Base-by-base conservation (phyloP, 2,113 vertebrate genomes). In the Myotis davidii region DNA sequence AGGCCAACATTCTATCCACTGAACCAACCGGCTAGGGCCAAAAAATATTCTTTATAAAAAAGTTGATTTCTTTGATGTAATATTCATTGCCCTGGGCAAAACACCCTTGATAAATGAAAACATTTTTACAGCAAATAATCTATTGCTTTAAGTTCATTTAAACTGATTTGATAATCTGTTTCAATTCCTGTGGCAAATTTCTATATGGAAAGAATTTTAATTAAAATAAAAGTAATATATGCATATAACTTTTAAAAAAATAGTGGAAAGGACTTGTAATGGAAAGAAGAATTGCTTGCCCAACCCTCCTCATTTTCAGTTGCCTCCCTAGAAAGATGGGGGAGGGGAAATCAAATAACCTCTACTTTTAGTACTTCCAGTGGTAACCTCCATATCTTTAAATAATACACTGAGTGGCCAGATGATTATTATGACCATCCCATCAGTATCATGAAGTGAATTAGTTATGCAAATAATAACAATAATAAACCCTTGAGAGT, bases 51-150 rank as follows among this genome's bases (percentile, higher is more conserved):
- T 94, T 94, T 96, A 94, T 96, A 74, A 91, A 93, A 74, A 86
- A 95, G 79, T 91, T 90, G 92, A 95, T 94, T 93, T 97, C 95
- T 96, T 95, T 96, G 87, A 96, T 95, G 95, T 85, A 85, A 90
- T 67, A 91, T 94, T 97, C 79, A 94, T 85, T 96, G 84, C 96
- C 96, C 90, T 95, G 87, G 85, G 84, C 93, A 92, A 97, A 96
- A 69, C 39, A 48, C 45, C 56, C 74, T 93, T 74, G 73, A 91
- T 81, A 96, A 96, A 97, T 88, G 97, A 96, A 95, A 97, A 96
- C 70, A 96, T 96, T 96, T 97, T 97, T 90, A 85, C 27, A 93
- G 87, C 79, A 96, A 96, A 95, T 97, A 97, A 95, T 91, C 70
- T 88, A 94, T 93, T 84, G 84, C 91, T 95, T 97, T 95, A 96